A percentile compares a stretch with the other conserved stretches of the same genome.
phyloP scores from a whole-genome alignment of 2,888 invertebrate genomes.

The Syritta pipiens region DNA sequence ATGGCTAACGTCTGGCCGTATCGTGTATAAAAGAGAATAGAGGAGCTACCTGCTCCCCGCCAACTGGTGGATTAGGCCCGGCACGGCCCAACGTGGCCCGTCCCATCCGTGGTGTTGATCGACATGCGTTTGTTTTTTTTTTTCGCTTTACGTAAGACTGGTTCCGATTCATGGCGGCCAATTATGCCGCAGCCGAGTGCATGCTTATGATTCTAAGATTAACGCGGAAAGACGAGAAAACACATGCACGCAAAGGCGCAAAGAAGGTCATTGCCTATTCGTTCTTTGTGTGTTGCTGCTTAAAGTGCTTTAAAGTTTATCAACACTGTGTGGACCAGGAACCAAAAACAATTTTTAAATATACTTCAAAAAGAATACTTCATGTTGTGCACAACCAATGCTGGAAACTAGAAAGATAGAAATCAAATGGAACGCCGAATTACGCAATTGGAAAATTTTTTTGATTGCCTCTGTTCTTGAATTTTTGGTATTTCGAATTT shows the following conservation, averaged over 20 bases:
- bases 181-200: conserved; percentile 46
- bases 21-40: too few species aligned
- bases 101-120: conserved; percentile 53
- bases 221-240: conserved; percentile 38
- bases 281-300: not conserved
- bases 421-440: conserved; percentile 54
- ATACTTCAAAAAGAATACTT: not conserved
- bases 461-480: not conserved
- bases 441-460: conserved; percentile 32
- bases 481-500: not conserved
- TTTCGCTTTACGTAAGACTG: conserved; percentile 59
- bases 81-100: not conserved
- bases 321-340: conserved; percentile 4
- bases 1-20: conserved; percentile 56
- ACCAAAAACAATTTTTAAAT: not conserved
- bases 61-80: too few species aligned
- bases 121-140: conserved; percentile 56
- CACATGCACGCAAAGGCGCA: conserved; percentile 13
- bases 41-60: conserved; percentile 29
- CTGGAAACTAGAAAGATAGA: not conserved
- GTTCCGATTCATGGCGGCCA: conserved; percentile 55
- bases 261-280: conserved; percentile 66
- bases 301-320: conserved; percentile 10
- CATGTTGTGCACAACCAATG: not conserved
- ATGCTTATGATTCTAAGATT: conserved; percentile 40